Conservation (phyloP, 2,888 invertebrate genomes). For the Mantis religiosa region DNA sequence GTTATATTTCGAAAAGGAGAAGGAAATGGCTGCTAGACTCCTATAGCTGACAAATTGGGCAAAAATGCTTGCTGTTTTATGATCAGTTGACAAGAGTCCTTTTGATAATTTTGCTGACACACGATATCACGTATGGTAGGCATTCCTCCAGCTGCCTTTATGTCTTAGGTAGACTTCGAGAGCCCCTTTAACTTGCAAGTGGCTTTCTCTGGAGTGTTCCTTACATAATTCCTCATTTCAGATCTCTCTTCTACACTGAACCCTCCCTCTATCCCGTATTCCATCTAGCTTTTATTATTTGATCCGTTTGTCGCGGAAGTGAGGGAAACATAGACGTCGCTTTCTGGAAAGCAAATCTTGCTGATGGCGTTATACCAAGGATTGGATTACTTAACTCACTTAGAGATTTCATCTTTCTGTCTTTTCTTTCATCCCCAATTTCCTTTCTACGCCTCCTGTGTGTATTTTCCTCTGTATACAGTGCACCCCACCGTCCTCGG, state of each 20-base stretch:
- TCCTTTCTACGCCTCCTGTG: slow-evolving; percentile 16
- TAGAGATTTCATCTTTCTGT: slow-evolving; percentile 14
- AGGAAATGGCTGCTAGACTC: too few relatives aligned
- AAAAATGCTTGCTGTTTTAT: too few relatives aligned
- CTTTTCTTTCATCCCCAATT: slow-evolving; percentile 22
- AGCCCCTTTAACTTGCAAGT: background rate
- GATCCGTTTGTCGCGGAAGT: background rate
- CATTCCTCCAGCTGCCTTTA: background rate
- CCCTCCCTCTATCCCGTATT: background rate
- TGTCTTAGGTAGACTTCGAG: background rate
- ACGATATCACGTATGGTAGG: too few relatives aligned
- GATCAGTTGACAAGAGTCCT: too few relatives aligned
- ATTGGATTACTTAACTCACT: slow-evolving; percentile 24
- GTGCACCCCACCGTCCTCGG: background rate
- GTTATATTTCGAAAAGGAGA: too few relatives aligned
- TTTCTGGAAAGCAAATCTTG: background rate
- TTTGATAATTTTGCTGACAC: too few relatives aligned
- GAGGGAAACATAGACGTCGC: background rate
- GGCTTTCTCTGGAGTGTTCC: background rate
- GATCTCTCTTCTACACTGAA: background rate
- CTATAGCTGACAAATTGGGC: too few relatives aligned
- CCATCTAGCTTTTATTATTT: background rate
- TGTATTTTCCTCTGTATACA: slow-evolving; percentile 22
- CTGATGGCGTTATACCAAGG: background rate
- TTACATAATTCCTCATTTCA: background rate